Evolutionary conservation across 2,113 vertebrate genomes (phyloP).

Genomic region (Scophthalmus maximus): DNA sequence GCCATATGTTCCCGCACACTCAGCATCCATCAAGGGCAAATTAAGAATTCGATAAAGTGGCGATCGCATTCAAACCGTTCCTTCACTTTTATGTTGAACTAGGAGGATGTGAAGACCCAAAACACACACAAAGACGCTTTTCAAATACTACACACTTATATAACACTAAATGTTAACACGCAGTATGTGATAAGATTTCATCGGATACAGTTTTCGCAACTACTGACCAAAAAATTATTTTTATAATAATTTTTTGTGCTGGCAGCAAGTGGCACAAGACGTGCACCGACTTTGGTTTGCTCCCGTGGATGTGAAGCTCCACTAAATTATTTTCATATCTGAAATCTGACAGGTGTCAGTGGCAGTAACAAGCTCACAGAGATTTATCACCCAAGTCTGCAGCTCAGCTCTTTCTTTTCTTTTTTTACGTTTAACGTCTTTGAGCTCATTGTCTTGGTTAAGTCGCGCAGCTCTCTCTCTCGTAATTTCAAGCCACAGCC

Average conservation of each 20-base stretch:
- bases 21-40: constrained; percentile 56
- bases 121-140: not conserved
- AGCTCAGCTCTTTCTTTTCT: no score
- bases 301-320: not conserved
- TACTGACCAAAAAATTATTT: no score
- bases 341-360: not conserved
- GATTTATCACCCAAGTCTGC: not conserved
- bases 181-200: no score
- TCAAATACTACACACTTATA: not conserved
- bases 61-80: constrained; percentile 23
- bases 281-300: not conserved
- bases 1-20: constrained; percentile 53
- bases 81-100: constrained; percentile 8
- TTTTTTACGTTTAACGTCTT: not conserved
- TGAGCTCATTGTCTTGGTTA: not conserved
- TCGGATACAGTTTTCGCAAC: no score
- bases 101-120: constrained; percentile 1
- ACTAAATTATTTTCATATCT: not conserved
- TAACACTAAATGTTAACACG: no score
- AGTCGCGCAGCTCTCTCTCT: not conserved
- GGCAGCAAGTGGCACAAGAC: no score
- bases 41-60: constrained; percentile 62
- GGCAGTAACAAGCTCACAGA: not conserved
- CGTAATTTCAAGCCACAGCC: no score
- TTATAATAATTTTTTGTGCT: no score